A percentile compares a stretch with the other conserved stretches of the same genome.
These are phyloP conservation scores for Cirrhinus molitorella DNA, from an alignment of 2,797 vertebrate genomes.

Conservation along the genomic window DNA sequence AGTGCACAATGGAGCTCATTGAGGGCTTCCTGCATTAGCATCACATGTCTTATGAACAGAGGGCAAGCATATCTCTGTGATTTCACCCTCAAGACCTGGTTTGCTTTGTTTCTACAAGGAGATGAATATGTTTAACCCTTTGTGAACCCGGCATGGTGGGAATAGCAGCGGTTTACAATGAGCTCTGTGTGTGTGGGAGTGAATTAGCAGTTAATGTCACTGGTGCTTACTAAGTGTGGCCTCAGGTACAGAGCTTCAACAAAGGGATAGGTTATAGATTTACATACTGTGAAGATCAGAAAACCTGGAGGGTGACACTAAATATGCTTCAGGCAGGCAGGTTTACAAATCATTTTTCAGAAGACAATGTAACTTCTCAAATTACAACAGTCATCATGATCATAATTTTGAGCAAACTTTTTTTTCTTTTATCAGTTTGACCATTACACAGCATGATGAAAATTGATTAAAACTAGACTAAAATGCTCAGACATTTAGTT, in stretches of 20 bases:
- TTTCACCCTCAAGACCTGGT: constrained; percentile 10
- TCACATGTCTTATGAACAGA: constrained; percentile 50
- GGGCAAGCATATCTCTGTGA: not conserved
- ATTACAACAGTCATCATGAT: too few relatives aligned
- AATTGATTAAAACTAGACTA: too few relatives aligned
- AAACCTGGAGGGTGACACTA: not conserved
- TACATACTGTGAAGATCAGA: not conserved
- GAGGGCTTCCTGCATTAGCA: constrained; percentile 38
- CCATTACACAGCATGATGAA: too few relatives aligned
- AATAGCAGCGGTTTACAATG: constrained; percentile 23
- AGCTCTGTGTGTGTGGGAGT: constrained; percentile 4
- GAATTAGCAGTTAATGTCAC: not conserved
- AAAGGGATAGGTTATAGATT: constrained; percentile 16
- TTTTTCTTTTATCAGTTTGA: too few relatives aligned
- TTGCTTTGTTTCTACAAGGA: constrained; percentile 3
- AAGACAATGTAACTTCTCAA: not conserved
- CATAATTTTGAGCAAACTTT: too few relatives aligned
- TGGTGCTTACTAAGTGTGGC: not conserved
- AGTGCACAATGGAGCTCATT: constrained; percentile 46
- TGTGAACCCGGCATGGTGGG: constrained; percentile 1
- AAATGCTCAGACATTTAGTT: too few relatives aligned
- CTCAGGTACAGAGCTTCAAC: constrained; percentile 7
- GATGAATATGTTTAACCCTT: constrained; percentile 29
- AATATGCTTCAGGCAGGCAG: constrained; percentile 3
- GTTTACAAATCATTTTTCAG: not conserved